Conservation (phyloP, 2,797 vertebrate species). For the Moxostoma hubbsi region DNA sequence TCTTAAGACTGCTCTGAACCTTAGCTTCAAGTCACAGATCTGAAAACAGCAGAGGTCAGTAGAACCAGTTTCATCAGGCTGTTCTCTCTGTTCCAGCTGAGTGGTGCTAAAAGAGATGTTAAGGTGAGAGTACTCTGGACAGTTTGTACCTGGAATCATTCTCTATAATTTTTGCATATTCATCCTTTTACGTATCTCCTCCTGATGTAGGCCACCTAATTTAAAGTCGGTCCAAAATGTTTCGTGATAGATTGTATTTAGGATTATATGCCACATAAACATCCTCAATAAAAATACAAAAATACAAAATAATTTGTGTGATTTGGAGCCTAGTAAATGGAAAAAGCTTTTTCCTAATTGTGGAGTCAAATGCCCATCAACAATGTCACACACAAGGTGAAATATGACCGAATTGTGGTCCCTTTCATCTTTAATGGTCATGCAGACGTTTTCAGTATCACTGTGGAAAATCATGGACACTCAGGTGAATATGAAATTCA, state of each 20-base stretch:
- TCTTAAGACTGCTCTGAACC: slow-evolving; percentile 27
- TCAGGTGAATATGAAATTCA: slow-evolving; percentile 73
- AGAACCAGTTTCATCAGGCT: slow-evolving; percentile 20
- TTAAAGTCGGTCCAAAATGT: not conserved
- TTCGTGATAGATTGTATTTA: not conserved
- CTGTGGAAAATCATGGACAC: slow-evolving; percentile 82
- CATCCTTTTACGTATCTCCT: slow-evolving; percentile 1
- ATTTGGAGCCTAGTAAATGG: slow-evolving; percentile 81
- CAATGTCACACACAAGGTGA: slow-evolving; percentile 77
- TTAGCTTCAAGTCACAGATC: slow-evolving; percentile 4
- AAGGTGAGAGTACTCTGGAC: slow-evolving; percentile 66
- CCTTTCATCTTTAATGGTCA: slow-evolving; percentile 82
- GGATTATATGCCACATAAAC: not conserved
- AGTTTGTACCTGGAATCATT: not conserved
- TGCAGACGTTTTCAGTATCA: slow-evolving; percentile 63
- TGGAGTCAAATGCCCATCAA: slow-evolving; percentile 87
- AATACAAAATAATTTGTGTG: slow-evolving; percentile 38
- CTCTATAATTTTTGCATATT: slow-evolving; percentile 20
- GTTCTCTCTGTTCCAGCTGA: slow-evolving; percentile 69
- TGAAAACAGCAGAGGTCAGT: not conserved
- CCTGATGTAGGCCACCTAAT: too few species aligned
- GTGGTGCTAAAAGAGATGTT: slow-evolving; percentile 82
- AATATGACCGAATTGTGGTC: slow-evolving; percentile 65
- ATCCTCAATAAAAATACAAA: not conserved
- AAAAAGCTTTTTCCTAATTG: slow-evolving; percentile 61